Percentiles rank a stretch among this genome's conserved stretches.
These are phyloP conservation scores for Bruchidius siliquastri DNA, from an alignment of 2,888 invertebrate species.

Conservation along the genomic window DNA sequence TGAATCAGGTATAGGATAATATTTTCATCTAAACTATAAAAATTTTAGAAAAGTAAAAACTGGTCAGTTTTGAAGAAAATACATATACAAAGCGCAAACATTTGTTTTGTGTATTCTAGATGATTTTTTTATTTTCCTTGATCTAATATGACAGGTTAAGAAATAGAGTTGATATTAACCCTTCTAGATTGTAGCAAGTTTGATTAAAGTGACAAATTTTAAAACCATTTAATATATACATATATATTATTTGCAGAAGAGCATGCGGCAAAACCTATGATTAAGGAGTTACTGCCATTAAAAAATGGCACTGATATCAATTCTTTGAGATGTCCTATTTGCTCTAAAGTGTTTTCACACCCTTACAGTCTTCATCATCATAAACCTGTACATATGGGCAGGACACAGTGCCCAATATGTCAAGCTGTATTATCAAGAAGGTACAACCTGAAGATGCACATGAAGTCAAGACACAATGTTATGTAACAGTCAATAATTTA, in stretches of 20 bases:
- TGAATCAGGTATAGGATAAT: not conserved
- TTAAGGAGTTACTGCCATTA: not conserved
- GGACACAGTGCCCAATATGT: constrained; percentile 27
- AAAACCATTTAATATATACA: no score
- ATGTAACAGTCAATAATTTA: constrained; percentile 3
- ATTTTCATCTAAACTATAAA: no score
- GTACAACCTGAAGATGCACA: constrained; percentile 25
- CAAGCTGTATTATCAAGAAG: constrained; percentile 26
- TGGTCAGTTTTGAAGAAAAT: no score
- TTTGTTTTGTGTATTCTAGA: no score
- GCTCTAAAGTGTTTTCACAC: constrained; percentile 22
- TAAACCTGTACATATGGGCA: constrained; percentile 24
- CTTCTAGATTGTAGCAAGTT: no score
- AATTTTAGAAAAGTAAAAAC: no score
- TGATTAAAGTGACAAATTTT: no score
- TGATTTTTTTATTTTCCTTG: no score
- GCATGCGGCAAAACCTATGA: not conserved
- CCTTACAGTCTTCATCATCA: constrained; percentile 24
- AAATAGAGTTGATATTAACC: no score
- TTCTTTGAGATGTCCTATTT: constrained; percentile 21
- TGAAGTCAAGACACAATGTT: constrained; percentile 21
- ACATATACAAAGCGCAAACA: no score
- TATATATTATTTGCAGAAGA: not conserved
- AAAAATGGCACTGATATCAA: constrained; percentile 2
- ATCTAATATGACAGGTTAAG: no score